Evolutionary conservation across 2,113 vertebrate species (phyloP), one percentile per base, ranked within the genome.

Genomic region (Felis catus): DNA sequence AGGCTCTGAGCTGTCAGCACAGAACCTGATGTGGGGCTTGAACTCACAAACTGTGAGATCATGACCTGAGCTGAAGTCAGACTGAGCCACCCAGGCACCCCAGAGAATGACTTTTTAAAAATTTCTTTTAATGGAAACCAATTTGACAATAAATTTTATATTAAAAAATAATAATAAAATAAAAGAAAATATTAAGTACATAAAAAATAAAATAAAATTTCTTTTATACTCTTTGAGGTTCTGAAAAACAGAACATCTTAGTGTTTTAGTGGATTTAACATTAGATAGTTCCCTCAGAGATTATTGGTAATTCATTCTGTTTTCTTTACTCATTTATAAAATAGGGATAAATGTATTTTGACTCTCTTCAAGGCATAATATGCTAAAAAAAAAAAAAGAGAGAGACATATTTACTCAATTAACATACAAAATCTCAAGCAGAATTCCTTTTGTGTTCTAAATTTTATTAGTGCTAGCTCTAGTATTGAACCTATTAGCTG

Each of bases 311-410:
- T 93, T 83, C 33, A 48, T 91, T 94, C 48, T 55, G 7, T 86
- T 97, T 89, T 87, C 76, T 7, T 74, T 73, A 55, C 41, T 83
- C 39, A 45, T 23, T 95, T 94, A 58, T 95, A 91, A 89, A 89
- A 85, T 66, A 7, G 4, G 25, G 4, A 25, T 18, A 63, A 10
- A 5, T n/a, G 1, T 73, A n/a, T 82, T 96, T 93, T 29, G 23
- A 7, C 18, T 91, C 63, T 84, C 33, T 33, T 91, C 13, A 71
- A 76, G 63, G 78, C 8, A 27, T 82, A 81, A 6, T 88, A 39
- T 63, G 19, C 81, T 3, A 36, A 87, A 65, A 36, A 36, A 36
- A 36, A 55, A 33, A 33, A 45, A 45, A 58, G 58, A 18, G 73
- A 89, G 10, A 36, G 0, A 23, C 27, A 4, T 88, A 73, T 55